phyloP scores from a whole-genome alignment of 2,888 invertebrate species.

The Callosobruchus maculatus region DNA sequence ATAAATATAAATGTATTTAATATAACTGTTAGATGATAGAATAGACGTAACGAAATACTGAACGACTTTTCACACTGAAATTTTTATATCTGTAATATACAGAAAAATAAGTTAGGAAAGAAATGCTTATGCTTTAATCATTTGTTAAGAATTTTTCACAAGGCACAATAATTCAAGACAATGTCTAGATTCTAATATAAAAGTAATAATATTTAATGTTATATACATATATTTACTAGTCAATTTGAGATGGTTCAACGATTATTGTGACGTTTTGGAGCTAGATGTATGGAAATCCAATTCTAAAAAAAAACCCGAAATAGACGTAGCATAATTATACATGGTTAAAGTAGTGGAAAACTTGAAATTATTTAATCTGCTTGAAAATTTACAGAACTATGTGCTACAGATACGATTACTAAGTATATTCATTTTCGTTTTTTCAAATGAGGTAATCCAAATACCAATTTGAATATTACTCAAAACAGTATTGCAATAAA shows the following conservation, averaged over 20 bases:
- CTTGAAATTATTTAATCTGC: too few species aligned
- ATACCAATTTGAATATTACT: too few species aligned
- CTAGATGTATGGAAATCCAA: constrained; percentile 2
- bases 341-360: neutral
- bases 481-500: too few species aligned
- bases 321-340: neutral
- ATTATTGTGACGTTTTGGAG: constrained; percentile 1
- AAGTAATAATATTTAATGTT: constrained; percentile 36
- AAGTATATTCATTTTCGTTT: too few species aligned
- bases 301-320: constrained; percentile 3
- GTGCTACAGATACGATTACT: too few species aligned
- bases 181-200: constrained; percentile 46
- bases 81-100: neutral
- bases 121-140: constrained; percentile 30
- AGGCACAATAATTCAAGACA: constrained; percentile 51
- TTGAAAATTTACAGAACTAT: too few species aligned
- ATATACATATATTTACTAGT: constrained; percentile 46
- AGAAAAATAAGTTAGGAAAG: neutral
- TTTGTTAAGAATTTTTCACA: constrained; percentile 42
- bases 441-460: too few species aligned
- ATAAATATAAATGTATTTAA: neutral
- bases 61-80: neutral
- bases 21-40: neutral
- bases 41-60: neutral
- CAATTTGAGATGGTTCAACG: constrained; percentile 37